Evolutionary conservation across 2,888 invertebrate genomes (phyloP), one percentile per base, ranked within the genome.

Genomic region (Cephus sareptanus): DNA sequence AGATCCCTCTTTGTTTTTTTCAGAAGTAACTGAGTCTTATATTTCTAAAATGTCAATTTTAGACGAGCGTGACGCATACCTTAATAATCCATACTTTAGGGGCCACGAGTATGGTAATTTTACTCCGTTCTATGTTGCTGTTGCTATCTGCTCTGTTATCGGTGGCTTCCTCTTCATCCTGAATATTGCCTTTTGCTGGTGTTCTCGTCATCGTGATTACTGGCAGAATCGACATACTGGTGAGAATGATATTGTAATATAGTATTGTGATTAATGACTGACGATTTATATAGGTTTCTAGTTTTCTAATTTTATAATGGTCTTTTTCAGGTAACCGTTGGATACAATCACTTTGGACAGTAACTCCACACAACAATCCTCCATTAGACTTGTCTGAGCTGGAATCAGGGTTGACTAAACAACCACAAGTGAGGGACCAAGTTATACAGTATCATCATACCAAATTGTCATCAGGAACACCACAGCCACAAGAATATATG

Each of bases 211-310:
- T 90, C 95, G 95, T 3, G 92, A 93, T 69, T 97, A 97, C 89
- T 97, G 97, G 97, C 94, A 95, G 84, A 96, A 97, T 88, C 93
- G 95, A 83, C 95, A 96, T 87, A 96, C 96, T 90, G 96, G 96
- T 95, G 86, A 91, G 89, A 87, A 77, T 76, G 33, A 74, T 70
- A 76, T 76, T 71, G 30, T 69, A n/a, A 35, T 75, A 33, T 34
- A 40, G 76, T 13, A 35, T n/a, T 77, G 34, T 73, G 31, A n/a
- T 73, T 73, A 70, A 71, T 9, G 56, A 73, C 31, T 2, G 23
- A 79, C 31, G 33, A 75, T 73, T 34, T 15, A 69, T 35, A 56
- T 76, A 71, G 74, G 33, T 68, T 34, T 34, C 35, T 12, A 76
- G 73, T 35, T 56, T 23, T 33, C 75, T 56, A 70, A n/a, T 69